Percentiles rank a stretch among this genome's conserved stretches.
Conservation (phyloP, 2,888 invertebrate species). For the Dorcus hopei region DNA sequence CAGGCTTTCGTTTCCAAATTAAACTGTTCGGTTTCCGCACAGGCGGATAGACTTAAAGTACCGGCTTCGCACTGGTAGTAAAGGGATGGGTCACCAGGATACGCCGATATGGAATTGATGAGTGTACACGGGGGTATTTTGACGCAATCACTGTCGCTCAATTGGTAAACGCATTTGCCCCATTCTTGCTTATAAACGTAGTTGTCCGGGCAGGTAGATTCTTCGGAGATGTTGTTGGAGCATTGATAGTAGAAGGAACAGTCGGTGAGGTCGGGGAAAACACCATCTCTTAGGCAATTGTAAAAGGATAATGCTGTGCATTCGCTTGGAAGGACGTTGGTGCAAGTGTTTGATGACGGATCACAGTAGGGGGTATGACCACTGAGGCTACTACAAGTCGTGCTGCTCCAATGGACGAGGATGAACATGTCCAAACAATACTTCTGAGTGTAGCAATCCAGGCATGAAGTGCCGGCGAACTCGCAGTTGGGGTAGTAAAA, state of each 20-base stretch:
- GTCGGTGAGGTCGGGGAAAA: constrained; percentile 8
- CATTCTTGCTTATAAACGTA: constrained; percentile 12
- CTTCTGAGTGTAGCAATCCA: constrained; percentile 17
- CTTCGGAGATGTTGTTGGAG: constrained; percentile 7
- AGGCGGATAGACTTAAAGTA: constrained; percentile 5
- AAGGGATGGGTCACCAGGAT: constrained; percentile 15
- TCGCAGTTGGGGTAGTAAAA: constrained; percentile 16
- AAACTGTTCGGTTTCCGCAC: constrained; percentile 8
- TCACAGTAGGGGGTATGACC: constrained; percentile 10
- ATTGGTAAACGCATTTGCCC: constrained; percentile 16
- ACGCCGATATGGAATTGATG: background rate
- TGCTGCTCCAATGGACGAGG: constrained; percentile 8
- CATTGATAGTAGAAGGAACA: constrained; percentile 11
- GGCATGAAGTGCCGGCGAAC: constrained; percentile 15
- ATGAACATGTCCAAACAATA: constrained; percentile 11
- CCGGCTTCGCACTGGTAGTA: constrained; percentile 11
- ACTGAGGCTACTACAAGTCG: constrained; percentile 4
- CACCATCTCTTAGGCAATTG: constrained; percentile 11
- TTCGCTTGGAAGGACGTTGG: constrained; percentile 5
- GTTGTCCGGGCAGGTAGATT: constrained; percentile 7
- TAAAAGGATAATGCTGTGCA: constrained; percentile 6
- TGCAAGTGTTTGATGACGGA: constrained; percentile 11
- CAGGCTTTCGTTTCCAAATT: constrained; percentile 6
- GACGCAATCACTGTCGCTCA: constrained; percentile 9
- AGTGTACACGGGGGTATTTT: constrained; percentile 4